These are phyloP conservation scores for Hemibagrus wyckioides DNA, from an alignment of 2,113 vertebrate genomes.

Conservation along the genomic window DNA sequence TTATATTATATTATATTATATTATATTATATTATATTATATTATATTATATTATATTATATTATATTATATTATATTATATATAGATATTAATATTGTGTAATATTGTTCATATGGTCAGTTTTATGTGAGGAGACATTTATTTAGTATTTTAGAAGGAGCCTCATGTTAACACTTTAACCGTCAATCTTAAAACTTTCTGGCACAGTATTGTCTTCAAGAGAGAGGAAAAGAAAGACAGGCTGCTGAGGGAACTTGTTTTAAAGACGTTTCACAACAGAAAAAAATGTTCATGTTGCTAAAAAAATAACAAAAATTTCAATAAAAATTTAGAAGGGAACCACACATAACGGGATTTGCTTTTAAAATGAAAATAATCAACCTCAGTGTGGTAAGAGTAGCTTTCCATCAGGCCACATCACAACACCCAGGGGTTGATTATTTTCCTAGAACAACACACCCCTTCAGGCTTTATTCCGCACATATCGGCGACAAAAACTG, in stretches of 20 bases:
- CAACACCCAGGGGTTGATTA: neutral
- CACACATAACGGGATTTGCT: neutral
- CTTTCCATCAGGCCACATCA: neutral
- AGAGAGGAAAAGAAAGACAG: neutral
- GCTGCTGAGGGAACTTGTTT: neutral
- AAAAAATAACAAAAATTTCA: no score
- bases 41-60: no score
- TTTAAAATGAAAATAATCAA: neutral
- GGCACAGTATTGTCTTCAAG: neutral
- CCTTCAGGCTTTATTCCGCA: neutral
- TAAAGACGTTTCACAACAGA: neutral
- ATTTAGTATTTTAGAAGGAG: neutral
- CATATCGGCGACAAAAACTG: no score
- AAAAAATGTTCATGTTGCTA: neutral
- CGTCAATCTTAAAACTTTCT: neutral
- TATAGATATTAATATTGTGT: neutral
- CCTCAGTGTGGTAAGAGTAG: neutral
- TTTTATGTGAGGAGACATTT: neutral
- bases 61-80: rapidly evolving
- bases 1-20: rapidly evolving
- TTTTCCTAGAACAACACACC: neutral
- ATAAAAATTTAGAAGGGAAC: no score
- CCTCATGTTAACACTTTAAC: neutral
- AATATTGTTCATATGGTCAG: no score
- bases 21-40: rapidly evolving